Conservation (phyloP, 2,888 invertebrate genomes). For the Netelia inedita region DNA sequence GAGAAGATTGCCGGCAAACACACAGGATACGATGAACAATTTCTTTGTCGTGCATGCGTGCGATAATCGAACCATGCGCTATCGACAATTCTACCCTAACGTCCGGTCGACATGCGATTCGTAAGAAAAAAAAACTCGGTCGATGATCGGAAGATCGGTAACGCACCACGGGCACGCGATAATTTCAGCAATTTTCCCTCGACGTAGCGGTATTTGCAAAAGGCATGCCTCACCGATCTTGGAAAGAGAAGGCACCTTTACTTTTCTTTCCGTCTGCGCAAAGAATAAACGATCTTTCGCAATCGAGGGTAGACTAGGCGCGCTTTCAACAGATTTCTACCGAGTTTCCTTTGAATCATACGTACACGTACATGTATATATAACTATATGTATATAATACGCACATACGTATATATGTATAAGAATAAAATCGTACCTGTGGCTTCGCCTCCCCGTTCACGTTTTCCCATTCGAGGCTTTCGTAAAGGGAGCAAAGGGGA, state of each 20-base stretch:
- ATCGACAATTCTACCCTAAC: constrained; percentile 54
- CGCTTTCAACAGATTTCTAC: constrained; percentile 16
- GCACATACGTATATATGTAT: constrained; percentile 5
- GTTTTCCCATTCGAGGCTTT: constrained; percentile 30
- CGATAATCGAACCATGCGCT: constrained; percentile 44
- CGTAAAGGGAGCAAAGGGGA: constrained; percentile 33
- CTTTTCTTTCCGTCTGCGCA: constrained; percentile 6
- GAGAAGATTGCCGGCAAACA: too few species aligned
- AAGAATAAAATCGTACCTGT: constrained; percentile 16
- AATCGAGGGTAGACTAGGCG: constrained; percentile 24
- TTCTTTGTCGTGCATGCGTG: constrained; percentile 11
- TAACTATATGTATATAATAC: not conserved
- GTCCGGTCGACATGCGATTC: constrained; percentile 63
- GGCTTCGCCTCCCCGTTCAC: constrained; percentile 25
- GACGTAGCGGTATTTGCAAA: constrained; percentile 13
- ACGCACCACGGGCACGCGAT: constrained; percentile 66
- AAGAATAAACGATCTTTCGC: constrained; percentile 39
- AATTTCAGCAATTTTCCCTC: constrained; percentile 41
- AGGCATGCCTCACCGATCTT: constrained; percentile 27
- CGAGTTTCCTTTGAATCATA: constrained; percentile 31
- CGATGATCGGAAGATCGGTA: constrained; percentile 61
- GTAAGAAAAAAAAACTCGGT: constrained; percentile 13
- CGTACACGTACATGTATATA: not conserved
- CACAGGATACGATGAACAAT: not conserved
- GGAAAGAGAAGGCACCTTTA: constrained; percentile 15